Evolutionary conservation across 2,797 vertebrate species (phyloP).

Genomic region (Acipenser oxyrinchus): DNA sequence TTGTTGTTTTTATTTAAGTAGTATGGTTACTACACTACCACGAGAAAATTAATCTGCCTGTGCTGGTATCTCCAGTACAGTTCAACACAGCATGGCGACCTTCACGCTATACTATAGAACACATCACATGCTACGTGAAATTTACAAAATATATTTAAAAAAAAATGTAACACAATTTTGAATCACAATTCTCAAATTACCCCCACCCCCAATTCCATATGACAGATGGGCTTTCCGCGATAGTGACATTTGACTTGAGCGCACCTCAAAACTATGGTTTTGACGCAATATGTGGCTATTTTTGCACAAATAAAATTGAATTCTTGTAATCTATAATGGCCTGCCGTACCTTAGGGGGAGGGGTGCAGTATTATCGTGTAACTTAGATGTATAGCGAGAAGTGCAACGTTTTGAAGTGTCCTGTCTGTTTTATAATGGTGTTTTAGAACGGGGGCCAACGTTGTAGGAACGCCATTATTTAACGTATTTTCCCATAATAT

Average conservation of each 20-base stretch:
- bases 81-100: slow-evolving; percentile 70
- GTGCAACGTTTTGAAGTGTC: slow-evolving; percentile 12
- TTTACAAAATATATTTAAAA: slow-evolving; percentile 40
- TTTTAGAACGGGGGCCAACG: slow-evolving; percentile 10
- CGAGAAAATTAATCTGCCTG: slow-evolving; percentile 13
- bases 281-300: not conserved
- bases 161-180: slow-evolving; percentile 7
- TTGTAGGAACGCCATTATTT: slow-evolving; percentile 6
- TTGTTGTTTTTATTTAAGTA: slow-evolving; percentile 4
- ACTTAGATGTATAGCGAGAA: slow-evolving; percentile 35
- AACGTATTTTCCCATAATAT: not conserved
- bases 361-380: slow-evolving; percentile 44
- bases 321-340: slow-evolving; percentile 50
- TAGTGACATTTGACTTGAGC: too few species aligned
- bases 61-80: slow-evolving; percentile 17
- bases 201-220: too few species aligned
- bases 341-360: slow-evolving; percentile 47
- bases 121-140: slow-evolving; percentile 52
- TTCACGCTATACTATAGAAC: slow-evolving; percentile 48
- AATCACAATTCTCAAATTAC: not conserved
- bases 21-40: slow-evolving; percentile 3
- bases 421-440: not conserved
- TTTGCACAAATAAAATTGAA: slow-evolving; percentile 21
- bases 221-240: too few species aligned
- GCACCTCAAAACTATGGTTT: not conserved